A percentile compares a stretch with the other conserved stretches of the same genome.
These are phyloP conservation scores for Allophyes oxyacanthae DNA, from an alignment of 2,888 invertebrate genomes.

Conservation along the genomic window DNA sequence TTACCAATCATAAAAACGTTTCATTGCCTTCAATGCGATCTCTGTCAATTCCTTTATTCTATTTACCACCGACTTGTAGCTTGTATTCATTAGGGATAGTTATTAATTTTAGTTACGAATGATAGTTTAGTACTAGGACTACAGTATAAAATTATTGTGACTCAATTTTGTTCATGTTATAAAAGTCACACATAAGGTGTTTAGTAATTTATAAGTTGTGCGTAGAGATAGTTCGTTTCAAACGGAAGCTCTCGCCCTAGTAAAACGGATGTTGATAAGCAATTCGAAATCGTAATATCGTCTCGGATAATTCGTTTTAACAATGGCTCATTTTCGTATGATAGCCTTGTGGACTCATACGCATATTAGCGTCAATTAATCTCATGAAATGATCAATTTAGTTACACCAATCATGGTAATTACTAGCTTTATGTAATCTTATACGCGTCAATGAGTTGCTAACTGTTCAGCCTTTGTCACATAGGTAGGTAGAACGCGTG, in stretches of 20 bases:
- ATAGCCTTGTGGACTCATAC: neutral
- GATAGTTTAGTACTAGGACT: constrained; percentile 48
- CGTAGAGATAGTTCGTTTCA: neutral
- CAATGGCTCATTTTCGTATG: neutral
- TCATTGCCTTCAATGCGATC: constrained; percentile 37
- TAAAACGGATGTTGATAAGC: neutral
- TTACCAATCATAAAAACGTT: constrained; percentile 24
- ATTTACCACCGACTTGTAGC: constrained; percentile 58
- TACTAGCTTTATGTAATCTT: constrained; percentile 22
- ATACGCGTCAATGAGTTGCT: constrained; percentile 15
- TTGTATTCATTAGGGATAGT: constrained; percentile 55
- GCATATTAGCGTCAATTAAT: constrained; percentile 14
- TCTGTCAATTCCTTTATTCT: constrained; percentile 51
- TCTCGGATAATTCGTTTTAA: constrained; percentile 3
- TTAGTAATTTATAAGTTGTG: constrained; percentile 17
- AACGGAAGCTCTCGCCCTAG: neutral
- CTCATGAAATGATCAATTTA: constrained; percentile 33
- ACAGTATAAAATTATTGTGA: constrained; percentile 32
- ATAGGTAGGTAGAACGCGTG: no score
- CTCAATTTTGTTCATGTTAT: constrained; percentile 45
- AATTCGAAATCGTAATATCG: constrained; percentile 7
- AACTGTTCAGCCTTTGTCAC: neutral
- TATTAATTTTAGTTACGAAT: constrained; percentile 49
- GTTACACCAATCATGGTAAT: constrained; percentile 36
- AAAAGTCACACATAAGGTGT: constrained; percentile 28